Evolutionary conservation across 2,888 invertebrate species (phyloP), one percentile per base, ranked within the genome.

Genomic region (Ferrisia virgata): DNA sequence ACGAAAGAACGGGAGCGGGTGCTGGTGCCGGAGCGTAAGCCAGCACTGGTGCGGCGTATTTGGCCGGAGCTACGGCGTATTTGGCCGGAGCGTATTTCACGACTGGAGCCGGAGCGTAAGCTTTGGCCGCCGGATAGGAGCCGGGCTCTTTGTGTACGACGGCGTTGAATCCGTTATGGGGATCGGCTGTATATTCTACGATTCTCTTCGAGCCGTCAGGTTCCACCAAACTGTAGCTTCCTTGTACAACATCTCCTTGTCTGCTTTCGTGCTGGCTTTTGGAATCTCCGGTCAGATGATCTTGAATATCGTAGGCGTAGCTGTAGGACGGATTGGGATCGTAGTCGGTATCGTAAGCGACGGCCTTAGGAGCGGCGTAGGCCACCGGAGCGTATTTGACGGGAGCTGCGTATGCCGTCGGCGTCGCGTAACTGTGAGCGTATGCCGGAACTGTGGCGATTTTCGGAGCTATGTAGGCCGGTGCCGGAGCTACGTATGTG

Each of bases 291-390:
- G 87, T 87, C 58, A 86, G 85, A 64, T 85, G 86, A 79, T 87
- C 87, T 64, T 86, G 86, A 79, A 87, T 86, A 81, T 86, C 86
- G 85, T 87, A 87, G 39, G 86, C 86, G 85, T 86, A 87, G 85
- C 85, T 86, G 86, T 87, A 87, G 28, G 86, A 86, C 28, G 87
- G 87, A 85, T 87, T 86, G 22, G 86, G 86, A 85, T 87, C 87
- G 86, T 86, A 87, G 53, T 86, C 86, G 83, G 86, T 85, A 53
- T 85, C 86, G 43, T 85, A 86, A 64, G 85, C 84, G 53, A 85
- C 86, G 86, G 90, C 91, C 90, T 93, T 93, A 86, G 91, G 89
- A 85, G 92, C 91, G 5, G 85, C 72, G 88, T 82, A 82, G 2
- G 82, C 82, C 0, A 64, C 36, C 13, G 82, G 82, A 28, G 31